These are phyloP conservation scores for Enoplolaimus lenunculus DNA, from an alignment of 2,888 invertebrate genomes.

Conservation along the genomic window DNA sequence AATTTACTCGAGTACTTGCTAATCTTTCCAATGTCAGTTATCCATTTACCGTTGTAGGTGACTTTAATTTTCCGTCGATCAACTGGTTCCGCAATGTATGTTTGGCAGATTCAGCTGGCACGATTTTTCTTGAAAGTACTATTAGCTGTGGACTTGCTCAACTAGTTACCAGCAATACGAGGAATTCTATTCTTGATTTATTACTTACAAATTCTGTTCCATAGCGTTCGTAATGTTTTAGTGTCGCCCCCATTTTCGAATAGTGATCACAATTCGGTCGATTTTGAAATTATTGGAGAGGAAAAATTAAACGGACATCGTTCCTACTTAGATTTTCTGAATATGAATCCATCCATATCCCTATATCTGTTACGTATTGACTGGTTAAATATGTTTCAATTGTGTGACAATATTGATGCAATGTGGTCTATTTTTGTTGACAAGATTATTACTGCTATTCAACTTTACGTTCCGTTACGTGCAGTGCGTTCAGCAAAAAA, in stretches of 20 bases:
- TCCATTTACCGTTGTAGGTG: background rate
- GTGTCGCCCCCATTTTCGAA: background rate
- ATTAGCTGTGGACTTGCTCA: background rate
- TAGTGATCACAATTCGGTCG: background rate
- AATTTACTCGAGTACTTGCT: background rate
- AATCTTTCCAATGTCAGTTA: background rate
- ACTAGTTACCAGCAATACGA: background rate
- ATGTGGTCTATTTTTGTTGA: constrained; percentile 15
- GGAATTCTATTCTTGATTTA: background rate
- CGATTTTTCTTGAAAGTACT: background rate
- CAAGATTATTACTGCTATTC: constrained; percentile 8
- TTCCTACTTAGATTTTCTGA: background rate
- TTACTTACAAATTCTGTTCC: background rate
- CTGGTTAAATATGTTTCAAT: constrained; percentile 10
- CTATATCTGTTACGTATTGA: constrained; percentile 7
- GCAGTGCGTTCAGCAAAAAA: background rate
- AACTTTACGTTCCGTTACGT: constrained; percentile 14
- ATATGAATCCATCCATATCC: background rate
- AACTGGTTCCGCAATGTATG: background rate
- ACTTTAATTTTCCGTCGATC: background rate
- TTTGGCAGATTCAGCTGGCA: background rate
- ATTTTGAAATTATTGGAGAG: background rate
- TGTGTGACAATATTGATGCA: constrained; percentile 5
- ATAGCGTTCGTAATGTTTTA: background rate
- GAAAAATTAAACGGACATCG: background rate